Conservation (phyloP, 1,140 invertebrate species). For the Anoplolepis gracilipes region DNA sequence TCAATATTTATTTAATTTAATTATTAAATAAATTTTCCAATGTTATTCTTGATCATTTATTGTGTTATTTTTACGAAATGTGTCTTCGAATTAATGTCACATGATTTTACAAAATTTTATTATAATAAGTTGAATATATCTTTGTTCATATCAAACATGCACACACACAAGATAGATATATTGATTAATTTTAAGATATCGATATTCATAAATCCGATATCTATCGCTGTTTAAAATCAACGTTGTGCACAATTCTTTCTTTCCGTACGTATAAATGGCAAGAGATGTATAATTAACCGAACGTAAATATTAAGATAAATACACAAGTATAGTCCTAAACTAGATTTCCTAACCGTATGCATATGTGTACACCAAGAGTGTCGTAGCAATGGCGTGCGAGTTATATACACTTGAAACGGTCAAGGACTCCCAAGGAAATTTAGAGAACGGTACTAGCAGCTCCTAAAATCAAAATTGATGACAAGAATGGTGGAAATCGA, state of each 20-base stretch:
- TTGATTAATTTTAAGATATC: background rate
- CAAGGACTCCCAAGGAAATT: background rate
- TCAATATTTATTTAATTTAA: background rate
- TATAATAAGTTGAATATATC: background rate
- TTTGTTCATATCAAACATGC: background rate
- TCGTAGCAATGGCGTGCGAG: background rate
- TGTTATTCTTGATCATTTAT: no score
- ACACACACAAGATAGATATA: background rate
- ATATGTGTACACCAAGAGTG: background rate
- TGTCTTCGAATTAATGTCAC: no score
- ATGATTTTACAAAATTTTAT: background rate
- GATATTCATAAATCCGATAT: background rate
- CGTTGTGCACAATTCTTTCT: background rate
- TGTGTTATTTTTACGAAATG: background rate
- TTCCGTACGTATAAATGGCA: background rate
- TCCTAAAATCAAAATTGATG: slow-evolving; percentile 49
- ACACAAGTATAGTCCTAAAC: background rate
- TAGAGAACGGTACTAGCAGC: slow-evolving; percentile 23
- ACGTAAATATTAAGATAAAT: slow-evolving; percentile 10
- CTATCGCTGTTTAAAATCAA: background rate
- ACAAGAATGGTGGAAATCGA: slow-evolving; percentile 6
- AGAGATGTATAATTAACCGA: background rate
- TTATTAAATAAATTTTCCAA: background rate
- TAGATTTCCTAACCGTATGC: background rate
- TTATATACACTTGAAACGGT: background rate